Evolutionary conservation across 2,888 invertebrate species (phyloP), one percentile per base, ranked within the genome.

Genomic region (Augochlorella aurata): DNA sequence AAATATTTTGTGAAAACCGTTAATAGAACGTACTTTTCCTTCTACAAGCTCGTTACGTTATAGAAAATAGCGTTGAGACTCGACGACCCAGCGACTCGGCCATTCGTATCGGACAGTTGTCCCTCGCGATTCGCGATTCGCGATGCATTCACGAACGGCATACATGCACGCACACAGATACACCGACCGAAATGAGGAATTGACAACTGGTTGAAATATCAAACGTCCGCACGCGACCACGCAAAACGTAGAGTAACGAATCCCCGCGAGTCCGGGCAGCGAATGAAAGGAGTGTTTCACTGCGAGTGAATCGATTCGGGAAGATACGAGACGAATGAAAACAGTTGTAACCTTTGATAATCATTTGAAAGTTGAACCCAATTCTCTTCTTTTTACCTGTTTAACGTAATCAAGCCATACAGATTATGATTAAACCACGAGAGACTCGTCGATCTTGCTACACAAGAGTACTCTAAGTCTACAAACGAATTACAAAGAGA

Each of bases 331-430:
- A 74, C 18, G 65, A 67, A 38, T 2, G 38, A 38, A 38, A 67
- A 44, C 66, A 79, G 45, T 68, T 71, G 79, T 61, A 87, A 88
- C 85, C 84, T 83, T 90, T 88, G 89, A 89, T 90, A 89, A 90
- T 90, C 90, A 86, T 81, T 84, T 86, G 90, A 90, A 90, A 89
- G 87, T 90, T 85, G 38, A 81, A 50, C 0, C 38, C 54, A 67
- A 50, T 38, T 44, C 65, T 54, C 18, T 44, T 38, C 44, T 29
- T 74, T 47, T 61, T 45, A n/a, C 38, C 52, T 52, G 4, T 74
- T 77, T 58, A 21, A 16, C 65, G 18, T 44, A 44, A 65, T n/a
- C 44, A 29, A 63, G 63, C 38, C 63, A 38, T 44, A 12, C 63
- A 29, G 38, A 38, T 44, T 18, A 65, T 38, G 38, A 38, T 44